Percentiles rank a stretch among this genome's conserved stretches.
Conservation (phyloP, 2,888 invertebrate species). For the Punctoribates punctum region DNA sequence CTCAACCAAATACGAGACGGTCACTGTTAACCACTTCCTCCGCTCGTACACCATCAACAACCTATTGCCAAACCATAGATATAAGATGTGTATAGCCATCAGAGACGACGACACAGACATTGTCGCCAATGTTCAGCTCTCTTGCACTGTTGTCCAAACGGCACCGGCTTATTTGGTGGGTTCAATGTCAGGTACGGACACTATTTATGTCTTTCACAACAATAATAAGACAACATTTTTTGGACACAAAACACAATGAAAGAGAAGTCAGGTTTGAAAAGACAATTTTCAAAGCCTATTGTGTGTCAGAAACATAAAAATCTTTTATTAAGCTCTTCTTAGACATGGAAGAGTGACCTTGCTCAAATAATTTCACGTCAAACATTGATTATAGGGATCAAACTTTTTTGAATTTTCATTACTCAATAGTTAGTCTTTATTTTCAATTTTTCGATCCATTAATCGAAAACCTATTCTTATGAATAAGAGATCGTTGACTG, state of each 20-base stretch:
- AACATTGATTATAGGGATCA: no score
- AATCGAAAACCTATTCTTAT: no score
- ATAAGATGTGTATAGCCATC: slow-evolving; percentile 56
- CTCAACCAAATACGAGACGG: slow-evolving; percentile 46
- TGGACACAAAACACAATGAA: not conserved
- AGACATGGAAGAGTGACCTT: no score
- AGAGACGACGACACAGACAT: slow-evolving; percentile 50
- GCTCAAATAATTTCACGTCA: no score
- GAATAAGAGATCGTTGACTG: no score
- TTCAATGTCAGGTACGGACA: slow-evolving; percentile 47
- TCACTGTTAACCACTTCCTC: slow-evolving; percentile 50
- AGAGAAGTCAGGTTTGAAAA: no score
- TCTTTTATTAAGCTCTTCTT: no score
- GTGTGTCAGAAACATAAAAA: no score
- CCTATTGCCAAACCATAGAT: slow-evolving; percentile 54
- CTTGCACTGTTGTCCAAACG: slow-evolving; percentile 51
- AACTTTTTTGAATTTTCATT: no score
- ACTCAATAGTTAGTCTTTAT: no score
- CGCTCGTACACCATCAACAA: slow-evolving; percentile 54
- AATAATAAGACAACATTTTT: not conserved
- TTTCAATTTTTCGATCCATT: no score
- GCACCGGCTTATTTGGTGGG: slow-evolving; percentile 50
- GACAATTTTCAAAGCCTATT: no score
- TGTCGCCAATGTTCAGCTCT: slow-evolving; percentile 52
- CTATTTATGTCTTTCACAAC: not conserved